A percentile compares a stretch with the other conserved stretches of the same genome.
These are phyloP conservation scores for Diarsia brunnea DNA, from an alignment of 2,888 invertebrate species.

Conservation along the genomic window DNA sequence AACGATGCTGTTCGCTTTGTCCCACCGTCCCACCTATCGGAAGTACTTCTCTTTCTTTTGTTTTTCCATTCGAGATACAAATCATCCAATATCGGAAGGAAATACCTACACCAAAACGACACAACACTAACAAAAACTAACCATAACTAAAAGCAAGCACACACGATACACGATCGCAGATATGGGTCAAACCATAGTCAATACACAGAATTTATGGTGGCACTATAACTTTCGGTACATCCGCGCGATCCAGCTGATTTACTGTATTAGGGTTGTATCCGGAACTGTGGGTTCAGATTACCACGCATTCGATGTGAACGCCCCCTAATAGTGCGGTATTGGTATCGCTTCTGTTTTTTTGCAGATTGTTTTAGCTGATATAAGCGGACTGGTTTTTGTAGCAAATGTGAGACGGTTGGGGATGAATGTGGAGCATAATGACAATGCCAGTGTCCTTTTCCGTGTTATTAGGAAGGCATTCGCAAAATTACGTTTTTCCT, in stretches of 20 bases:
- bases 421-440: neutral
- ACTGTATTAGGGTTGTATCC: conserved; percentile 77
- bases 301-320: conserved; percentile 67
- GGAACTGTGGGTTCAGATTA: conserved; percentile 68
- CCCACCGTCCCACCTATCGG: too few relatives aligned
- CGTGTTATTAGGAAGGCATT: too few relatives aligned
- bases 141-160: conserved; percentile 41
- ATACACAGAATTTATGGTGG: conserved; percentile 79
- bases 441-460: neutral
- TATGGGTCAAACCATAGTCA: conserved; percentile 72
- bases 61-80: neutral
- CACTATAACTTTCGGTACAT: conserved; percentile 81
- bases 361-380: conserved; percentile 30
- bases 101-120: neutral
- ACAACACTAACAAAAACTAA: conserved; percentile 31
- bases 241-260: conserved; percentile 80
- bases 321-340: conserved; percentile 50
- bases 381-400: conserved; percentile 10
- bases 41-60: neutral
- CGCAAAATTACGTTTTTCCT: neutral
- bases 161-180: conserved; percentile 51
- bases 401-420: neutral
- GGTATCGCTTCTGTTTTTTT: conserved; percentile 25
- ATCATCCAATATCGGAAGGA: conserved; percentile 3
- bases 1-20: too few relatives aligned